Percentiles rank a stretch among this genome's conserved stretches.
These are phyloP conservation scores for Lasioglossum calceatum DNA, from an alignment of 2,888 invertebrate species.

Conservation along the genomic window DNA sequence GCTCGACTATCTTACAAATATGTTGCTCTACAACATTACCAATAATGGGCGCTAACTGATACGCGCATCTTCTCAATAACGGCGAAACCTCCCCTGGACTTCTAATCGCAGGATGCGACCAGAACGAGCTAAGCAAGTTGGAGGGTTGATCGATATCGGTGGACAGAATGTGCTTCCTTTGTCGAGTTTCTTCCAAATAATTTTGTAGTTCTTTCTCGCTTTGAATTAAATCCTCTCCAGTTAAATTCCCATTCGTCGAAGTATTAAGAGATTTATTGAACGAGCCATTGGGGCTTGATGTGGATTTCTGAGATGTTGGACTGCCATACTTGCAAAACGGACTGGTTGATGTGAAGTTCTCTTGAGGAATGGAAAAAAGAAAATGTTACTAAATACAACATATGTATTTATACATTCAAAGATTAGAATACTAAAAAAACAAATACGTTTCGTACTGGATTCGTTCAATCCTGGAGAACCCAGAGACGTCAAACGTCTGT, in stretches of 20 bases:
- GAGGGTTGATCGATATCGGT: constrained; percentile 83
- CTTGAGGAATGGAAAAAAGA: constrained; percentile 61
- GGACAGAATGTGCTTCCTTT: constrained; percentile 76
- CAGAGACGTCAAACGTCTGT: constrained; percentile 74
- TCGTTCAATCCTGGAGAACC: constrained; percentile 77
- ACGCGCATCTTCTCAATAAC: constrained; percentile 85
- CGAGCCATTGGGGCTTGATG: constrained; percentile 74
- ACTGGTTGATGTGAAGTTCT: constrained; percentile 75
- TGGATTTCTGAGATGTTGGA: constrained; percentile 72
- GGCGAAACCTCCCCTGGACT: constrained; percentile 85
- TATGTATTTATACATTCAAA: neutral
- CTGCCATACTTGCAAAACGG: constrained; percentile 76
- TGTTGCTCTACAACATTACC: constrained; percentile 75
- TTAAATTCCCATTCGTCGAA: constrained; percentile 76
- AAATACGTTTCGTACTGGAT: constrained; percentile 66
- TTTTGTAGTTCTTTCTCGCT: constrained; percentile 77
- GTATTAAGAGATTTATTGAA: constrained; percentile 76
- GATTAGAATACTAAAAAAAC: neutral
- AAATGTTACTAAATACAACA: constrained; percentile 2
- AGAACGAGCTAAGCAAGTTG: constrained; percentile 86
- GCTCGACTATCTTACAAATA: neutral
- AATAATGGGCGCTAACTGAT: constrained; percentile 86
- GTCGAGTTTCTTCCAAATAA: constrained; percentile 79
- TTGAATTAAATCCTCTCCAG: constrained; percentile 80
- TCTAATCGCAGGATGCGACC: constrained; percentile 86